phyloP scores from a whole-genome alignment of 2,113 vertebrate genomes.

The Oriolus oriolus region DNA sequence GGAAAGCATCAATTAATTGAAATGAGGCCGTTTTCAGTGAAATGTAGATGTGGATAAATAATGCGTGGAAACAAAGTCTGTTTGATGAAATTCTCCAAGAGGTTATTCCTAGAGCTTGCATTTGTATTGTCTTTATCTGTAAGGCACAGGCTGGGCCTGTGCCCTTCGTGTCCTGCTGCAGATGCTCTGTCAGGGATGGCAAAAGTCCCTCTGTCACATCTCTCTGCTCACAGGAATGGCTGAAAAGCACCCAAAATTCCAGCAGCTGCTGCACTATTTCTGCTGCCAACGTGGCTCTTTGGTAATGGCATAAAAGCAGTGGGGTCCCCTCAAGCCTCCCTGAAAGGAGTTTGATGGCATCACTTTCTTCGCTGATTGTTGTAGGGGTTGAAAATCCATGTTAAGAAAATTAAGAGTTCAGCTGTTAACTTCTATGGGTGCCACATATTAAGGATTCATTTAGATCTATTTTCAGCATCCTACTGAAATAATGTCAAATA shows the following conservation, averaged over 20 bases:
- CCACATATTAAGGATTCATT: not conserved
- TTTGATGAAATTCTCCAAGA: not conserved
- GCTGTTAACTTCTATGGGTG: not conserved
- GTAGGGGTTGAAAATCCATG: not conserved
- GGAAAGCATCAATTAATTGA: not conserved
- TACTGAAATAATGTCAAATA: not conserved
- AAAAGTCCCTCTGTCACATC: not conserved
- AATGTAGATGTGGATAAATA: conserved; percentile 22
- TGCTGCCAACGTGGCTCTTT: not conserved
- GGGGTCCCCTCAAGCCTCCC: not conserved
- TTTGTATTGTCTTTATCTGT: conserved; percentile 21
- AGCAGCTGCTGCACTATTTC: not conserved
- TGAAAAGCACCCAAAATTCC: not conserved
- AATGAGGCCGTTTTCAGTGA: not conserved
- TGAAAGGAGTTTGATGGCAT: not conserved
- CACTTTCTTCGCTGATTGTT: not conserved
- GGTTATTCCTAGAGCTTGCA: conserved; percentile 6
- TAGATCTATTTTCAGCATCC: not conserved
- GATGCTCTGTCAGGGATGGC: not conserved
- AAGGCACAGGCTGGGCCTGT: not conserved
- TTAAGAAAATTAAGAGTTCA: not conserved
- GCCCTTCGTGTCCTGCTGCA: not conserved
- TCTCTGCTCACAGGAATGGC: not conserved
- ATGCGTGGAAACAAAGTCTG: conserved; percentile 20
- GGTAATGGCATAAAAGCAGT: not conserved